phyloP scores from a whole-genome alignment of 2,888 invertebrate species.

The Apodemia mormo region DNA sequence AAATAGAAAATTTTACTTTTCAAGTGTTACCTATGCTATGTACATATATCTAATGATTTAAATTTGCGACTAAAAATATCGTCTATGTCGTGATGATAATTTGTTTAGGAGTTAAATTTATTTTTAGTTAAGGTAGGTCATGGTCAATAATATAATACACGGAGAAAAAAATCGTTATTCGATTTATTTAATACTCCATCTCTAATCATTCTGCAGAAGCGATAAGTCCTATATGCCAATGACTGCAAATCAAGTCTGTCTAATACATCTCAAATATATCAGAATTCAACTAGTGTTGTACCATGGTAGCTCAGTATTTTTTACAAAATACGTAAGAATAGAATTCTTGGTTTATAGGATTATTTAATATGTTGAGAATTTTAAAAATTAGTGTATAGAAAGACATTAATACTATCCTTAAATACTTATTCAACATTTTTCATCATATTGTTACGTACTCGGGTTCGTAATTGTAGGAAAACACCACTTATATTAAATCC shows the following conservation, averaged over 20 bases:
- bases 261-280: not conserved
- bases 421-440: too few species aligned
- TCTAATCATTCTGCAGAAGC: conserved; percentile 7
- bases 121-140: too few species aligned
- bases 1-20: too few species aligned
- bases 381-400: not conserved
- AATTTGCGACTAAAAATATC: too few species aligned
- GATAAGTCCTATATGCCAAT: not conserved
- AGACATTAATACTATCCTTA: not conserved
- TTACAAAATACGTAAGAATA: conserved; percentile 9
- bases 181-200: conserved; percentile 3
- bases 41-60: too few species aligned
- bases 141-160: not conserved
- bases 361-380: not conserved
- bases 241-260: conserved; percentile 4
- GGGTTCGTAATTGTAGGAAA: too few species aligned
- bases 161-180: not conserved
- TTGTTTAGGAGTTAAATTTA: too few species aligned
- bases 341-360: conserved; percentile 1
- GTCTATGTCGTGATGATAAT: too few species aligned
- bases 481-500: too few species aligned
- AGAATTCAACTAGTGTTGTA: conserved; percentile 2
- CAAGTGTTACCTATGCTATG: too few species aligned
- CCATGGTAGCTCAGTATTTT: conserved; percentile 1
- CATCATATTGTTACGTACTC: too few species aligned